These are phyloP conservation scores for Nerophis lumbriciformis DNA, from an alignment of 2,113 vertebrate genomes.

Conservation along the genomic window DNA sequence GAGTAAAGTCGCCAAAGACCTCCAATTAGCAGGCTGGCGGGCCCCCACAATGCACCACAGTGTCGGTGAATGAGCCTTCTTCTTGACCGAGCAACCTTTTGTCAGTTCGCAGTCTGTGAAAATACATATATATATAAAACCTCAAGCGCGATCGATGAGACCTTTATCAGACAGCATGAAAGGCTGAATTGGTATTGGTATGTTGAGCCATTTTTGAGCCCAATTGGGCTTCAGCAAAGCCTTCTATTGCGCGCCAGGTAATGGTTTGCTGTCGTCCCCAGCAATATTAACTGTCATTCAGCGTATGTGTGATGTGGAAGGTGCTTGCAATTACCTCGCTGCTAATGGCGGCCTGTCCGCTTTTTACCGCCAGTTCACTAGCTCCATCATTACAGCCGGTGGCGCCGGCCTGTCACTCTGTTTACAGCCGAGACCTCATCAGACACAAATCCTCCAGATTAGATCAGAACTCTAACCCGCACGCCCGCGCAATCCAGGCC, in stretches of 20 bases:
- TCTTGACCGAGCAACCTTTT: conserved; percentile 33
- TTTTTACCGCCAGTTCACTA: conserved; percentile 29
- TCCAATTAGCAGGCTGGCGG: conserved; percentile 38
- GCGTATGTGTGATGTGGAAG: conserved; percentile 21
- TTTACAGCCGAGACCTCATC: conserved; percentile 55
- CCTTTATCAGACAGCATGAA: conserved; percentile 40
- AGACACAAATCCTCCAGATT: conserved; percentile 51
- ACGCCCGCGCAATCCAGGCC: conserved; percentile 36
- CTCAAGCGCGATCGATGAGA: conserved; percentile 59
- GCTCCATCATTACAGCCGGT: conserved; percentile 39
- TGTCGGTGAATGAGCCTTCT: conserved; percentile 32
- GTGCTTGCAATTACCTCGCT: conserved; percentile 61
- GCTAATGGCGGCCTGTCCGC: conserved; percentile 55
- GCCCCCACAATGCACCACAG: conserved; percentile 41
- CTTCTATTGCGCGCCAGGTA: conserved; percentile 52
- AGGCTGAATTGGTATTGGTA: conserved; percentile 52
- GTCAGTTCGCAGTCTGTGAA: conserved; percentile 38
- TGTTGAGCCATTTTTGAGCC: conserved; percentile 63
- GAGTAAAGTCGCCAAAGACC: conserved; percentile 33
- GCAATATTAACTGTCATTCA: conserved; percentile 64
- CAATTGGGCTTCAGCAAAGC: conserved; percentile 58
- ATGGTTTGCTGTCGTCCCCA: conserved; percentile 45
- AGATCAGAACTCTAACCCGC: conserved; percentile 52
- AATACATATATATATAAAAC: conserved; percentile 32
- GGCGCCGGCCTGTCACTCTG: conserved; percentile 35